Conservation (phyloP, 2,888 invertebrate genomes). For the Synanthedon andrenaeformis region DNA sequence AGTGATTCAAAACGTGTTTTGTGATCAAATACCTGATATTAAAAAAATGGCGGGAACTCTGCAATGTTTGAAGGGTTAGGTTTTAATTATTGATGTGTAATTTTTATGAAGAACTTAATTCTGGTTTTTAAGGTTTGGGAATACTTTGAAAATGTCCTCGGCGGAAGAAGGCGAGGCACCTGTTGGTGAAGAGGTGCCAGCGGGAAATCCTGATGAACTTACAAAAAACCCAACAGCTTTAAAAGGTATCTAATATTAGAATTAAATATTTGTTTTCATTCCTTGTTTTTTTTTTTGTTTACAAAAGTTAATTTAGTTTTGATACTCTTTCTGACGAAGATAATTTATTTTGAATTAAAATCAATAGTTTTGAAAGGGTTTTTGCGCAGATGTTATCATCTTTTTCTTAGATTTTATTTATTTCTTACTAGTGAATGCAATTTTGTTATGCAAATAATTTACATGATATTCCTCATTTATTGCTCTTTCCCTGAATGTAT, state of each 20-base stretch:
- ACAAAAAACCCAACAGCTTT: constrained; percentile 73
- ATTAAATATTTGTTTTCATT: not conserved
- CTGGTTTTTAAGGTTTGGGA: not conserved
- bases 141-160: constrained; percentile 34
- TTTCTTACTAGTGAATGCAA: too few relatives aligned
- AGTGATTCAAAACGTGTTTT: constrained; percentile 1
- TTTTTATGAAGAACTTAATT: constrained; percentile 6
- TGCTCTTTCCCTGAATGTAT: too few relatives aligned
- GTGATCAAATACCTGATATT: not conserved
- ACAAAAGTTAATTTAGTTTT: not conserved
- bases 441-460: too few relatives aligned
- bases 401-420: too few relatives aligned
- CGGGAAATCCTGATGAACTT: constrained; percentile 72
- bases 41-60: constrained; percentile 23
- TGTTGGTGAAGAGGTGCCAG: constrained; percentile 38
- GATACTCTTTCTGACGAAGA: not conserved
- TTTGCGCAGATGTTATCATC: too few relatives aligned
- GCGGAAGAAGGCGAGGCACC: constrained; percentile 48
- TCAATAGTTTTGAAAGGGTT: too few relatives aligned
- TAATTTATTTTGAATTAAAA: too few relatives aligned
- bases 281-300: too few relatives aligned
- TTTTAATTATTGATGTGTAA: not conserved
- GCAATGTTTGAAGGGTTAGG: constrained; percentile 16
- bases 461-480: too few relatives aligned
- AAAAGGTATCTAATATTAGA: constrained; percentile 56